Conservation (phyloP, 2,888 invertebrate genomes). For the Tribolium freemani region DNA sequence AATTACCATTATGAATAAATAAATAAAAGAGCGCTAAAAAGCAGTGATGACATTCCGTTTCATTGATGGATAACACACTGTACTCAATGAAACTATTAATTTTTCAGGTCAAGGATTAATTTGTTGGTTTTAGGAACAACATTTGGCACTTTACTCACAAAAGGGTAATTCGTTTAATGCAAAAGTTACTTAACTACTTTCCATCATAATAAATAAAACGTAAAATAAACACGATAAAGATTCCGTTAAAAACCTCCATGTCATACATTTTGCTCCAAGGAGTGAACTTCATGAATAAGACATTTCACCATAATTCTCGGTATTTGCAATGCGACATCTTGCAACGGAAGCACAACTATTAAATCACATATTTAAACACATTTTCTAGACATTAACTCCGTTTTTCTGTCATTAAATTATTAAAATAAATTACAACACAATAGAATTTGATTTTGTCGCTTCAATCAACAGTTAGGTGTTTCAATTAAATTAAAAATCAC, state of each 20-base stretch:
- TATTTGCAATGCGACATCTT: neutral
- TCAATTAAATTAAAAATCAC: neutral
- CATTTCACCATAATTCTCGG: too few relatives aligned
- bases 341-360: neutral
- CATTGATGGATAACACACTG: neutral
- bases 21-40: neutral
- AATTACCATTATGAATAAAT: slow-evolving; percentile 11
- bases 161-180: neutral
- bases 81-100: neutral
- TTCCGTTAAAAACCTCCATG: neutral
- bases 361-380: neutral
- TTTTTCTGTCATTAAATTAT: neutral
- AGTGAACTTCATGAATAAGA: too few relatives aligned
- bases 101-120: neutral
- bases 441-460: neutral
- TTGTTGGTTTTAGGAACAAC: neutral
- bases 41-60: neutral
- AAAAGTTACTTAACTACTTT: neutral
- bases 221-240: neutral
- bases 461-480: neutral
- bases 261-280: too few relatives aligned
- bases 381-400: neutral
- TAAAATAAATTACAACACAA: neutral
- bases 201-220: neutral
- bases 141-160: neutral